phyloP scores from a whole-genome alignment of 2,888 invertebrate genomes.

The Brachyptera putata region DNA sequence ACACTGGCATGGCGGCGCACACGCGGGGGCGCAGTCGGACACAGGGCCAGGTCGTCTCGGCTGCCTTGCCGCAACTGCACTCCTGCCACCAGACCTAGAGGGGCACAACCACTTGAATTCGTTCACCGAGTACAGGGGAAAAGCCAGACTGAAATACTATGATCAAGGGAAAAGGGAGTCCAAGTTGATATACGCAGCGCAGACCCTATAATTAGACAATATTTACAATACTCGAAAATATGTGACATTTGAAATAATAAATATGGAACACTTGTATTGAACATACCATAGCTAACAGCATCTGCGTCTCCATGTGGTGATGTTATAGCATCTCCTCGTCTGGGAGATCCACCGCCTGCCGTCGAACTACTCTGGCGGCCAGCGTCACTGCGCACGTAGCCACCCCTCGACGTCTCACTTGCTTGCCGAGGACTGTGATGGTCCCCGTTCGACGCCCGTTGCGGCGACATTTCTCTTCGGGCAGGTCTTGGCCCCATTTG shows the following conservation, averaged over 20 bases:
- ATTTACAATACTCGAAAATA: too few relatives aligned
- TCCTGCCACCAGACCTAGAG: conserved; percentile 30
- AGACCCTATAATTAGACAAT: too few relatives aligned
- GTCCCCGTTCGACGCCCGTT: neutral
- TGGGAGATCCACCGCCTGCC: too few relatives aligned
- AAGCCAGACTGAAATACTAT: too few relatives aligned
- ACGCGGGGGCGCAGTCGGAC: conserved; percentile 32
- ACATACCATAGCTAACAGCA: conserved; percentile 25
- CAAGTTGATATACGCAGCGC: too few relatives aligned
- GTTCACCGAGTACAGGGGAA: too few relatives aligned
- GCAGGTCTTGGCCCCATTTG: neutral
- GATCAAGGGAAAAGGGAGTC: too few relatives aligned
- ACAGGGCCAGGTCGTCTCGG: conserved; percentile 36
- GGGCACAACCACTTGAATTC: too few relatives aligned
- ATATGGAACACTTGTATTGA: too few relatives aligned
- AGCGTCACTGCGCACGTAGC: neutral
- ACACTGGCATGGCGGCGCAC: conserved; percentile 36
- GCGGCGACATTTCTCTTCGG: neutral
- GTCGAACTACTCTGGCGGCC: too few relatives aligned
- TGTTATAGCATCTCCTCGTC: neutral
- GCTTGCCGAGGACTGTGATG: neutral
- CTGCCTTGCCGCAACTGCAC: conserved; percentile 32
- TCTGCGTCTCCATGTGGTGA: neutral
- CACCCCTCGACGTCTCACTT: neutral
- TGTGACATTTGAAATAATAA: too few relatives aligned